Base-by-base conservation (phyloP, 2,888 invertebrate species). In the Pyrrhia umbra region DNA sequence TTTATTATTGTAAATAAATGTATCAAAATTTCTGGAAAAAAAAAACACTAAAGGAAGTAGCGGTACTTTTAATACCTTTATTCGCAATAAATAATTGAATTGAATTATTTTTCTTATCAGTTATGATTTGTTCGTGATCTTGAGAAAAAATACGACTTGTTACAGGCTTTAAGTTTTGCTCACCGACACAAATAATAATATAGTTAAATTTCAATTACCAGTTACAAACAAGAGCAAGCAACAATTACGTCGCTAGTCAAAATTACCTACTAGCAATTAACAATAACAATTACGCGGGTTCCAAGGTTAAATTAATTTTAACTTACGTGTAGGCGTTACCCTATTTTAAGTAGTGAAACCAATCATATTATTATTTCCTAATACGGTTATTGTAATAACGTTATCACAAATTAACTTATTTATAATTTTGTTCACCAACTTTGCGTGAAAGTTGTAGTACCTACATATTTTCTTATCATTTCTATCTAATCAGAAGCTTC, bases 311-410 rank as follows among this genome's bases (percentile, higher is more conserved):
- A 8, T 49, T 23, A 10, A 42, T 23, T 43, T 39, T 18, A 43
- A 43, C 13, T 0, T 6, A 2, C 18, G 52, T 21, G 67, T 60
- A 15, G 42, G 40, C 16, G 47, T 21, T 5, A 2, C 2, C 16
- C 25, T 46, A 51, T 37, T 37, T 47, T 1, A 1, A 43, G 43
- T 16, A 10, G 21, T 27, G 30, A 45, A 49, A 16, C 43, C 30
- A 27, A 55, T 40, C 21, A 34, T 20, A 9, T n/a, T n/a, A n/a
- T n/a, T n/a, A n/a, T 27, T 47, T 42, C 20, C 42, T 20, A 20
- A 18, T 13, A 37, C 18, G 6, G 10, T 27, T 40, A 25, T 27
- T 37, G 2, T 16, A 20, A 30, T 20, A 46, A 61, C 43, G 37
- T 45, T 34, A n/a, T 34, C n/a, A 34, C n/a, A n/a, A 34, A 13